These are phyloP conservation scores for Tenebrosternarchus preto DNA, from an alignment of 2,113 vertebrate genomes.

Conservation along the genomic window DNA sequence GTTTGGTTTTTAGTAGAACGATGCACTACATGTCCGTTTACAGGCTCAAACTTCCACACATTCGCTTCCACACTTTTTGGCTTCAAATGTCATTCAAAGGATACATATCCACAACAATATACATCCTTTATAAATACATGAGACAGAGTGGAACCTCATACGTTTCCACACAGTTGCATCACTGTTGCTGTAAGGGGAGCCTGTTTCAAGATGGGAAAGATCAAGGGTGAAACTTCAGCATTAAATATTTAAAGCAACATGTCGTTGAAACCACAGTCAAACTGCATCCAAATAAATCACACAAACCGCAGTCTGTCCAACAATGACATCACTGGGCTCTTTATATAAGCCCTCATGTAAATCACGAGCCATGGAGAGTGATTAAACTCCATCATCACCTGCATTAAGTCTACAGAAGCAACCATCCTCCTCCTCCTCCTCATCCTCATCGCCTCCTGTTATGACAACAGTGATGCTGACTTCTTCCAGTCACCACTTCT, in stretches of 20 bases:
- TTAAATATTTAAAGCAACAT: neutral
- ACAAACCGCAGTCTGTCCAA: neutral
- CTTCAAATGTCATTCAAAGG: constrained; percentile 36
- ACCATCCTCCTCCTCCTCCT: neutral
- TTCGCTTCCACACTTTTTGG: constrained; percentile 14
- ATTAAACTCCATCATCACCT: constrained; percentile 32
- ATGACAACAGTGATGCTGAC: constrained; percentile 61
- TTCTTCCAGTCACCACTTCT: constrained; percentile 60
- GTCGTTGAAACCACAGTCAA: neutral
- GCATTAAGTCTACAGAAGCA: constrained; percentile 21
- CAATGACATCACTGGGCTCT: constrained; percentile 6
- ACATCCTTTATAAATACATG: too few relatives aligned
- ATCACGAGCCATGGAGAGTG: constrained; percentile 9
- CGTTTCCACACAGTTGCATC: neutral
- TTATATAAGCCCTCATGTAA: neutral
- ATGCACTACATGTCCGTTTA: constrained; percentile 11
- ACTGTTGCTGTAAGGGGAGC: neutral
- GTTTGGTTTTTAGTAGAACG: constrained; percentile 39
- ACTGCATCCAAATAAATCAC: neutral
- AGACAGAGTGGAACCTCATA: neutral
- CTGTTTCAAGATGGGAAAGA: neutral
- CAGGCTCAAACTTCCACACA: constrained; percentile 4
- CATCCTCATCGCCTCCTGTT: constrained; percentile 23
- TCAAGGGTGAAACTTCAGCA: neutral
- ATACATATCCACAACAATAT: neutral